phyloP scores from a whole-genome alignment of 2,888 invertebrate genomes.

The Ornithoptera priamus region DNA sequence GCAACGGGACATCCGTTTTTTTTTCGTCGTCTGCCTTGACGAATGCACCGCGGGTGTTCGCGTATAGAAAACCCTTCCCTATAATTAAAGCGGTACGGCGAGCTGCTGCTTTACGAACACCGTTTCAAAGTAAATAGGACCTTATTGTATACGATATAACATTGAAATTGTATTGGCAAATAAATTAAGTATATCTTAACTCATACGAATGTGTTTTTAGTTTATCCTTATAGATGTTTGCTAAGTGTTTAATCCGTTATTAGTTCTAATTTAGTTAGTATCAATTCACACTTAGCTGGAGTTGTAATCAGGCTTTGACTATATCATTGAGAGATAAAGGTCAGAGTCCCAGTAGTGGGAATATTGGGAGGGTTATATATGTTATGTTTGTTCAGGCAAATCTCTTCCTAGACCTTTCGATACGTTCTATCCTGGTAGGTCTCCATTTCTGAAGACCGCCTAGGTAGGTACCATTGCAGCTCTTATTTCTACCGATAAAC shows the following conservation, averaged over 20 bases:
- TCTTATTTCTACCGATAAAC: too few species aligned
- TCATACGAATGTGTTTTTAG: constrained; percentile 42
- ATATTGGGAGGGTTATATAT: too few species aligned
- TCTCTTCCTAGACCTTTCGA: too few species aligned
- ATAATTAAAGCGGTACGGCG: constrained; percentile 34
- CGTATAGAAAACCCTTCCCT: constrained; percentile 48
- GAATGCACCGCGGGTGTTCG: constrained; percentile 41
- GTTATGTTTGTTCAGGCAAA: too few species aligned
- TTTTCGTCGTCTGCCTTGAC: constrained; percentile 18
- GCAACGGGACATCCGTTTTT: constrained; percentile 33
- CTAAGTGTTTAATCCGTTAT: constrained; percentile 51
- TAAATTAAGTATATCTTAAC: constrained; percentile 34
- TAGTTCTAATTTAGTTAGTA: background rate
- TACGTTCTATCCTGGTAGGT: too few species aligned
- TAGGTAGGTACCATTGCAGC: too few species aligned
- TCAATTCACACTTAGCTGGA: background rate
- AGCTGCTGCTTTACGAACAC: constrained; percentile 20
- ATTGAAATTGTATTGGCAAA: constrained; percentile 39
- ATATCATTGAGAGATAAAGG: too few species aligned
- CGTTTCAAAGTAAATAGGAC: constrained; percentile 21
- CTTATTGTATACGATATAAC: constrained; percentile 34
- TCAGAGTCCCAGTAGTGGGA: too few species aligned
- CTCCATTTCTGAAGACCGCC: too few species aligned
- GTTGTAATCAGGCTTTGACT: too few species aligned
- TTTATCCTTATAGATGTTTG: constrained; percentile 48